Evolutionary conservation across 2,797 vertebrate genomes (phyloP), one percentile per base, ranked within the genome.

Genomic region (Pseudocheirus occidentalis): DNA sequence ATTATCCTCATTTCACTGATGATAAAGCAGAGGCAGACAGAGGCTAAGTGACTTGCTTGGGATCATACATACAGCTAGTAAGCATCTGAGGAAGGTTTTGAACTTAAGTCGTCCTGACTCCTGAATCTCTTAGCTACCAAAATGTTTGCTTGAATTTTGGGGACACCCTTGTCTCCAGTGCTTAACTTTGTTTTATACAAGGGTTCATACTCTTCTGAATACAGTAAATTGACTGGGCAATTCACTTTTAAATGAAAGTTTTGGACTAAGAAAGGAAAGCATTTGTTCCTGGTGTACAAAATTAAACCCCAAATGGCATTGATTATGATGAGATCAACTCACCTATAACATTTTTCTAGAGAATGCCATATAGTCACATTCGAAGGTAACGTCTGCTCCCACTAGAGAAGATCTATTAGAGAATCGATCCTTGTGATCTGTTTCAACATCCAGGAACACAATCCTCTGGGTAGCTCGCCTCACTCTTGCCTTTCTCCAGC

Each of bases 311-410:
- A 27, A 91, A 62, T 14, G 92, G 29, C 34, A 56, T 56, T 34
- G 24, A 21, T 55, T 55, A 27, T 50, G 29, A 27, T 50, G 29
- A 46, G 55, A 46, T 56, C 5, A n/a, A 46, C 1, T 87, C n/a
- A 87, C 6, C 27, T 50, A n/a, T 59, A 73, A 93, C 29, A 31
- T 59, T 59, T 9, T 94, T 10, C 58, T 7, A 57, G 31, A 93
- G 59, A 94, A 52, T 93, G 28, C 92, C 54, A 56, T 2, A 46
- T 87, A 24, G 55, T 55, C 14, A 46, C 29, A 34, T 91, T 92
- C 50, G 52, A 95, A 94, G 93, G 90, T 73, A 93, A 96, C 92
- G 62, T 46, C 50, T 56, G 53, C 0, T 50, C 46, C 27, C 40
- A 87, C 73, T 87, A 87, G 40, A 27, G 54, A 18, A 4, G 46